Conservation (phyloP, 2,797 vertebrate species). For the Emydoidea blandingii region DNA sequence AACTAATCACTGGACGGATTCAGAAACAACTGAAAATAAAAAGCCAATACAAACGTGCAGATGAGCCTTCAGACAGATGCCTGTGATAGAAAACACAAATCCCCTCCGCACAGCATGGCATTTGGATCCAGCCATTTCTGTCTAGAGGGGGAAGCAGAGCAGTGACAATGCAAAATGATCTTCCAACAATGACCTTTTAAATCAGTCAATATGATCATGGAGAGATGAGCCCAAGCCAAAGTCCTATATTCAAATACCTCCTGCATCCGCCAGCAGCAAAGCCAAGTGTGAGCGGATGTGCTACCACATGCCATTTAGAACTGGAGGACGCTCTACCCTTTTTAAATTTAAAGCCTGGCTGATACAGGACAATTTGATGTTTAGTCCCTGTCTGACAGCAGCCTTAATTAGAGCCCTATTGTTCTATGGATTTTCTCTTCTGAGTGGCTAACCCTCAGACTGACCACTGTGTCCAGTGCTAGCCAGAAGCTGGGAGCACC, state of each 20-base stretch:
- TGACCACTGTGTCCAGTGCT: slow-evolving; percentile 38
- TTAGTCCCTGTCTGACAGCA: slow-evolving; percentile 2
- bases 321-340: not conserved
- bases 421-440: not conserved
- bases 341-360: slow-evolving; percentile 8
- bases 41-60: slow-evolving; percentile 66
- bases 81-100: slow-evolving; percentile 54
- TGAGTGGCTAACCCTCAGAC: slow-evolving; percentile 7
- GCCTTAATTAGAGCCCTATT: slow-evolving; percentile 7
- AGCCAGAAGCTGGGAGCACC: slow-evolving; percentile 41
- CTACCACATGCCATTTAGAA: not conserved
- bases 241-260: not conserved
- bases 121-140: slow-evolving; percentile 48
- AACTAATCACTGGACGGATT: slow-evolving; percentile 70
- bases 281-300: not conserved
- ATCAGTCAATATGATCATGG: not conserved
- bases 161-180: slow-evolving; percentile 14
- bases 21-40: slow-evolving; percentile 71
- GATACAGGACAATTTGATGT: not conserved
- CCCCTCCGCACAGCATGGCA: slow-evolving; percentile 45
- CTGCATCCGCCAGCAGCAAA: not conserved
- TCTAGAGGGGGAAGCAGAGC: not conserved
- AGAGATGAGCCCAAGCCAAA: not conserved
- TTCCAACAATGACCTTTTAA: slow-evolving; percentile 9
- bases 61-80: slow-evolving; percentile 70